Evolutionary conservation across 2,113 vertebrate species (phyloP).

Genomic region (Axis porcinus): DNA sequence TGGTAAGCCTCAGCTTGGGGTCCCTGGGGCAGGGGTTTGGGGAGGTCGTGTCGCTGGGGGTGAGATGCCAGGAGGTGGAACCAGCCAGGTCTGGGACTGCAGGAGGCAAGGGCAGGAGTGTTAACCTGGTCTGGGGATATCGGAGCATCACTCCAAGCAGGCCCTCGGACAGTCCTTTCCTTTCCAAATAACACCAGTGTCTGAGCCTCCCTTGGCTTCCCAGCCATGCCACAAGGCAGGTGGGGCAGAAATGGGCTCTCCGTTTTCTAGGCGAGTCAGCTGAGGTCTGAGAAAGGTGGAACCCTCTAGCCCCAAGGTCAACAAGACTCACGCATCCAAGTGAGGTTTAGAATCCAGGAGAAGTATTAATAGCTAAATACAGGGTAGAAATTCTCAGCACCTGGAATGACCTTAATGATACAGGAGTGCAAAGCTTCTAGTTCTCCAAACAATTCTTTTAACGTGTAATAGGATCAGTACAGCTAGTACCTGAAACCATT

Average conservation of each 20-base stretch:
- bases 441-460: neutral
- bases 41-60: rapidly evolving
- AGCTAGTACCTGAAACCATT: neutral
- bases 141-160: neutral
- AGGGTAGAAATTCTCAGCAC: neutral
- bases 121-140: neutral
- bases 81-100: neutral
- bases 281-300: neutral
- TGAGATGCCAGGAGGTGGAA: neutral
- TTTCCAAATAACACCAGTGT: neutral
- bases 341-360: neutral
- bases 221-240: rapidly evolving
- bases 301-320: neutral
- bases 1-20: constrained; percentile 77
- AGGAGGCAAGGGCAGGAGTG: neutral
- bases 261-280: neutral
- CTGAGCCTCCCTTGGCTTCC: no score
- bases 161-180: neutral
- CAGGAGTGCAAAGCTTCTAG: neutral
- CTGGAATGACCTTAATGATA: neutral
- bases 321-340: neutral
- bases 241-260: neutral
- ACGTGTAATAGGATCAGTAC: neutral
- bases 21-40: rapidly evolving
- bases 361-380: neutral